phyloP scores from a whole-genome alignment of 2,888 invertebrate species.

The Limnephilus marmoratus region DNA sequence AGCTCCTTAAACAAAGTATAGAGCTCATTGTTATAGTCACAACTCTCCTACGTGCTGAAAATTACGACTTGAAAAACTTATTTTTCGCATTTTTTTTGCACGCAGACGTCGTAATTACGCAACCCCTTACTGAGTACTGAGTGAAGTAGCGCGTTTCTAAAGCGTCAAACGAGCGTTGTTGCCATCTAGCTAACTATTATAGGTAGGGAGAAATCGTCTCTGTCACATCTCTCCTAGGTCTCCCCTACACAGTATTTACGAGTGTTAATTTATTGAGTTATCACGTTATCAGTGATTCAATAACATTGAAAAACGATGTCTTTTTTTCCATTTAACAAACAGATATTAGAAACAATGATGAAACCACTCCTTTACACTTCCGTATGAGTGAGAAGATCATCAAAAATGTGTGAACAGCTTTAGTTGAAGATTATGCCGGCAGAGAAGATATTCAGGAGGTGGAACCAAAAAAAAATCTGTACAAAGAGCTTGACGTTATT shows the following conservation, averaged over 20 bases:
- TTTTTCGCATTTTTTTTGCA: no score
- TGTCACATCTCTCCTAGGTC: no score
- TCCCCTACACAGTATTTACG: not conserved
- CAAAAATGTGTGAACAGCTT: not conserved
- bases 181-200: no score
- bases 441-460: not conserved
- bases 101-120: no score
- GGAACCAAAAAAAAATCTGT: not conserved
- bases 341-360: not conserved
- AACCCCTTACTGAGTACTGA: no score
- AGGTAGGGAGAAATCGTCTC: no score
- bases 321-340: not conserved
- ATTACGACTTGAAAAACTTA: no score
- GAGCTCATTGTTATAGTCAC: no score
- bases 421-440: not conserved
- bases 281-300: not conserved
- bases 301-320: not conserved
- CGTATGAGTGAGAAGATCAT: not conserved
- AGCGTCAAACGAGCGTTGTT: no score
- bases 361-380: not conserved
- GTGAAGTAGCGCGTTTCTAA: no score
- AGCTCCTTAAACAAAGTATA: no score
- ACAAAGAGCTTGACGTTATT: not conserved
- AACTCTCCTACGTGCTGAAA: no score
- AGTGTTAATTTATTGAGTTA: not conserved